Conservation (phyloP, 2,797 vertebrate genomes). For the Lophotriccus pileatus region DNA sequence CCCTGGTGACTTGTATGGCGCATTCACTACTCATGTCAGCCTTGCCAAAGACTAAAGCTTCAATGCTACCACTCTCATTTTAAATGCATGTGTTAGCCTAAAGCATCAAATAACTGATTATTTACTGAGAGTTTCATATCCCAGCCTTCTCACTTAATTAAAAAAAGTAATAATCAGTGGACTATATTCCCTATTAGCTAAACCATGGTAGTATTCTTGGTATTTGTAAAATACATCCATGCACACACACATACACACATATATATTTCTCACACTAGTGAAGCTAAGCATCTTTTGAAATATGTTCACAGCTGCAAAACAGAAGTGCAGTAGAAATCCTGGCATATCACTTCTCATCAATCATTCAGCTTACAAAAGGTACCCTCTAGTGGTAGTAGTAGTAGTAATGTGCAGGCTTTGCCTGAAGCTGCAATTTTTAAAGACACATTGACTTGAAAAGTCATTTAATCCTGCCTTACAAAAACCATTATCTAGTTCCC, state of each 20-base stretch:
- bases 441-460: background rate
- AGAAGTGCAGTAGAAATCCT: background rate
- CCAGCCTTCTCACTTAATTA: background rate
- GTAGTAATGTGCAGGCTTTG: background rate
- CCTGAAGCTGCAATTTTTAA: background rate
- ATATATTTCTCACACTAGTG: background rate
- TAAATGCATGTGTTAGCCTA: background rate
- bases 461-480: background rate
- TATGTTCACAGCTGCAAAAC: background rate
- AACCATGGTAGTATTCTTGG: background rate
- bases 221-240: background rate
- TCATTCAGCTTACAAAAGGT: background rate
- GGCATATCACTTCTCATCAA: too few relatives aligned
- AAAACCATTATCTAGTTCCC: background rate
- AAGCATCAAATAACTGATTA: background rate
- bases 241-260: background rate
- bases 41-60: background rate
- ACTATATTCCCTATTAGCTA: background rate
- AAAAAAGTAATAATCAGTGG: background rate
- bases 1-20: background rate
- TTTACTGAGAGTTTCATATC: background rate
- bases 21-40: background rate
- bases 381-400: constrained; percentile 35
- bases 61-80: background rate
- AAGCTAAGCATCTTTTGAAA: background rate